Base-by-base conservation (phyloP, 2,888 invertebrate species). In the Rhorus exstirpatorius region DNA sequence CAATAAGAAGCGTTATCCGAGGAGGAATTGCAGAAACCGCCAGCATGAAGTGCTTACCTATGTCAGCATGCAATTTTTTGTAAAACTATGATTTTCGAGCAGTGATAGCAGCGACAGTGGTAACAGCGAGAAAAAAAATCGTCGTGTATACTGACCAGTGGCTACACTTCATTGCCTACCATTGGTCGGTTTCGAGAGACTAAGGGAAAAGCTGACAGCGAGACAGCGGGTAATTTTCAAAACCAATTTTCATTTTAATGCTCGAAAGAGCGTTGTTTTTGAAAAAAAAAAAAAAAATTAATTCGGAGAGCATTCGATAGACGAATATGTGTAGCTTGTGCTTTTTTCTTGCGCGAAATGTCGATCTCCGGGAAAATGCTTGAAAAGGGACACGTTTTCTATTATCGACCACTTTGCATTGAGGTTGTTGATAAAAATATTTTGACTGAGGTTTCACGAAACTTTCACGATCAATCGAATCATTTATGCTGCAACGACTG, bases 141-240 rank as follows among this genome's bases (percentile, higher is more conserved):
- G 10, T 26, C 26, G n/a, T 35, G 63, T 44, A 61, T 26, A n/a
- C 24, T 70, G 77, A 63, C 77, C 70, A 60, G 0, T 70, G 61
- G 61, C 14, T 8, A n/a, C n/a, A 65, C 26, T 46, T 35, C 58
- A 31, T 61, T 63, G 61, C 19, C 63, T 24, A 63, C 10, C 77
- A 2, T 55, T 78, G 61, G 70, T 63, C 53, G 44, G 44, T 6
- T 17, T 21, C 19, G 14, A 44, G 21, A 14, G 14, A 1, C 4
- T 41, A 31, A 1, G 46, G 1, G 38, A n/a, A 14, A 26, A 6
- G 17, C 7, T n/a, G 0, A 51, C 1, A 7, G 0, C 31, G 31
- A 31, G 2, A 31, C 31, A 2, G 6, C 3, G 6, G 31, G 31
- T n/a, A n/a, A n/a, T n/a, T n/a, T n/a, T n/a, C n/a, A n/a, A n/a